Conservation (phyloP, 64 coral and sea anemone species). For the Pachyseris speciosa region DNA sequence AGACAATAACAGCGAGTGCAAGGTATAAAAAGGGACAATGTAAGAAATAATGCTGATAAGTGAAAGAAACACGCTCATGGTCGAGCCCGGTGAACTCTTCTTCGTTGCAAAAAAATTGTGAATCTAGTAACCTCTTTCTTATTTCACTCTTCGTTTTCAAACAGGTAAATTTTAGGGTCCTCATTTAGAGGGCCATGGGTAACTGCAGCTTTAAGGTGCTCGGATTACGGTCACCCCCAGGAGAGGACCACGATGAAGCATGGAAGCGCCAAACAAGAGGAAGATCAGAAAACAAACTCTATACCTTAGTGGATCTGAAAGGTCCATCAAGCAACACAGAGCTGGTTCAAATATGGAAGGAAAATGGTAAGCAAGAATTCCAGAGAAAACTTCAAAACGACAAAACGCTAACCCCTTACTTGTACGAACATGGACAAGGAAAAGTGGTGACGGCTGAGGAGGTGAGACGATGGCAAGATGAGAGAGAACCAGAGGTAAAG, state of each 20-base stretch:
- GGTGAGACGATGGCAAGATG: constrained; percentile 38
- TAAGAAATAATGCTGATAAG: too few species aligned
- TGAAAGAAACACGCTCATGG: too few species aligned
- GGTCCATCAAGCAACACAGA: constrained; percentile 31
- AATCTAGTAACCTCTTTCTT: background rate
- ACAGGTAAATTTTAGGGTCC: background rate
- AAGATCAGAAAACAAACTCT: constrained; percentile 63
- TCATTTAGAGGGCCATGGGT: constrained; percentile 45
- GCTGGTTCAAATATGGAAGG: constrained; percentile 57
- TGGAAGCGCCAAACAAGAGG: constrained; percentile 72
- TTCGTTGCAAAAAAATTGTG: background rate
- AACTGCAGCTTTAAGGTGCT: constrained; percentile 63
- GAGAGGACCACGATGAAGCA: constrained; percentile 31
- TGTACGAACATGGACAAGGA: constrained; percentile 76
- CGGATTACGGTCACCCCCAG: background rate
- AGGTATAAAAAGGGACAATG: too few species aligned
- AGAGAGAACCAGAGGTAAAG: background rate
- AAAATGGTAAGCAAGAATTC: constrained; percentile 10
- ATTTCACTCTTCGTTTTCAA: background rate
- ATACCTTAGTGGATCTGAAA: constrained; percentile 77
- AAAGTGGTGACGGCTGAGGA: constrained; percentile 66
- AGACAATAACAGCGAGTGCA: too few species aligned
- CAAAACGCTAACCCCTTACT: constrained; percentile 35
- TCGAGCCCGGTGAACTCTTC: too few species aligned
- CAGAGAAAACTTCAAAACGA: background rate